A percentile compares a stretch with the other conserved stretches of the same genome.
These are phyloP conservation scores for Tupaia tana DNA, from an alignment of 2,113 vertebrate genomes.

Conservation along the genomic window DNA sequence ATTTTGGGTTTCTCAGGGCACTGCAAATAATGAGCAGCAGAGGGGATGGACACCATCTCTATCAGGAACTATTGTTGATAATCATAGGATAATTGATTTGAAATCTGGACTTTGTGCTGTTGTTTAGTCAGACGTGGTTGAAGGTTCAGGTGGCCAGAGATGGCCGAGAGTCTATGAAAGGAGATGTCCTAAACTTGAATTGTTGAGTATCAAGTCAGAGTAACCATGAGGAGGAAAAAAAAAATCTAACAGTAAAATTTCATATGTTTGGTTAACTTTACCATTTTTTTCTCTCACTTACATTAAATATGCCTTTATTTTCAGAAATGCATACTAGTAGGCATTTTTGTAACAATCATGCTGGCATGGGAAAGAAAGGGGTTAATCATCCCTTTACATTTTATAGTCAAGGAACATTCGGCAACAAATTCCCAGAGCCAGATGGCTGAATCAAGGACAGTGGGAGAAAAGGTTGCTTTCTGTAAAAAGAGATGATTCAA, in stretches of 20 bases:
- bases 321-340: background rate
- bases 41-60: background rate
- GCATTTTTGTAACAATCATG: conserved; percentile 37
- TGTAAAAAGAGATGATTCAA: conserved; percentile 48
- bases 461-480: conserved; percentile 32
- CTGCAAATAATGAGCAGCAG: background rate
- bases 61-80: background rate
- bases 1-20: background rate
- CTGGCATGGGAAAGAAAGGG: background rate
- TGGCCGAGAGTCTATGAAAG: background rate
- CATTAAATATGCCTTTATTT: background rate
- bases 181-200: background rate
- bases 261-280: conserved; percentile 18
- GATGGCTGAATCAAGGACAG: conserved; percentile 53
- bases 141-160: background rate
- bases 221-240: background rate
- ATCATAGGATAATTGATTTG: background rate
- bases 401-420: conserved; percentile 39
- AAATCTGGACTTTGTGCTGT: background rate
- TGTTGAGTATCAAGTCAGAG: background rate
- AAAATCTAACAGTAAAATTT: background rate
- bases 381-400: conserved; percentile 52
- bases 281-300: background rate
- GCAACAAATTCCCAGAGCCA: conserved; percentile 58
- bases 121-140: background rate